Percentiles rank a stretch among this genome's conserved stretches.
phyloP scores from a whole-genome alignment of 2,113 vertebrate genomes.

The Vulpes lagopus region DNA sequence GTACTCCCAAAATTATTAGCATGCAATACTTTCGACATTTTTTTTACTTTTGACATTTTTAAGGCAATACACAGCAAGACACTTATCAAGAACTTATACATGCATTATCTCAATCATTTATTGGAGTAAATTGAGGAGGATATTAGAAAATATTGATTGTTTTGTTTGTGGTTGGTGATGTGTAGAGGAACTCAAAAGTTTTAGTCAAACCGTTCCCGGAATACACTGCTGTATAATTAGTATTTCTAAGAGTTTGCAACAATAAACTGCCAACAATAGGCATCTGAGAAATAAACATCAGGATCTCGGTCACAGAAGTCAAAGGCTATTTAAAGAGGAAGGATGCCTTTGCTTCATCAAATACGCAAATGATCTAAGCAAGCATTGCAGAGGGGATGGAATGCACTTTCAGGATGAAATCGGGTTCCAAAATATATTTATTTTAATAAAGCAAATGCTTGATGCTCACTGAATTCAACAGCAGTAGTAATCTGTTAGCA shows the following conservation, averaged over 20 bases:
- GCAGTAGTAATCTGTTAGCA: neutral
- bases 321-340: slow-evolving; percentile 25
- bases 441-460: slow-evolving; percentile 43
- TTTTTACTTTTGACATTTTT: neutral
- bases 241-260: slow-evolving; percentile 58
- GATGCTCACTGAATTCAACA: slow-evolving; percentile 34
- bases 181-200: slow-evolving; percentile 12
- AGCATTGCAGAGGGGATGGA: neutral
- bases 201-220: neutral
- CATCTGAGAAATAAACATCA: slow-evolving; percentile 59
- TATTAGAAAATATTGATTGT: neutral
- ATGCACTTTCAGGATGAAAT: slow-evolving; percentile 21
- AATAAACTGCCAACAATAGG: slow-evolving; percentile 62
- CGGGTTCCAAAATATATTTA: slow-evolving; percentile 31
- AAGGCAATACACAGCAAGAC: slow-evolving; percentile 17
- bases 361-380: neutral
- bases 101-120: neutral
- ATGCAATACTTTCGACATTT: neutral
- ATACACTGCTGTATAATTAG: neutral
- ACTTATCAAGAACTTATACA: neutral
- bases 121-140: neutral
- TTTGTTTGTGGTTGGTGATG: neutral
- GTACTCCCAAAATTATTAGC: slow-evolving; percentile 55
- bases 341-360: slow-evolving; percentile 45
- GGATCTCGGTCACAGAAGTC: slow-evolving; percentile 53